phyloP scores from a whole-genome alignment of 2,888 invertebrate genomes.

The Brachyptera risi region DNA sequence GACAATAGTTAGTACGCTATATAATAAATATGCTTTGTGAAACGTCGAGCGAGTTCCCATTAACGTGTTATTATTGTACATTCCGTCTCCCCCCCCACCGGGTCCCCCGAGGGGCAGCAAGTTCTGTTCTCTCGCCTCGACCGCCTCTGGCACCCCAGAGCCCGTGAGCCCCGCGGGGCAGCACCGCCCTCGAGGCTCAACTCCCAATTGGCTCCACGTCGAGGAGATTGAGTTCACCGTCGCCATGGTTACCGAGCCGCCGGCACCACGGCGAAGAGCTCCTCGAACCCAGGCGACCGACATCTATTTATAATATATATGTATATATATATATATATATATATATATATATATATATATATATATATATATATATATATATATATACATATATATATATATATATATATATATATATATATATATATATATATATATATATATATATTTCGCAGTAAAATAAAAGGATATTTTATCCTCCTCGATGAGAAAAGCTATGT shows the following conservation, averaged over 20 bases:
- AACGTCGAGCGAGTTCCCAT: neutral
- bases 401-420: too few species aligned
- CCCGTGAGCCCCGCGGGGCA: slow-evolving; percentile 20
- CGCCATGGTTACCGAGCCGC: slow-evolving; percentile 33
- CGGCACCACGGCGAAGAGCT: neutral
- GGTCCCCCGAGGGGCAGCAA: neutral
- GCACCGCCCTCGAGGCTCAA: slow-evolving; percentile 23
- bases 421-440: too few species aligned
- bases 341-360: too few species aligned
- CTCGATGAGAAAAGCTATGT: slow-evolving; percentile 15
- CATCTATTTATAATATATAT: too few species aligned
- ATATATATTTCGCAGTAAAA: too few species aligned
- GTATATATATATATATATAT: too few species aligned
- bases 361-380: too few species aligned
- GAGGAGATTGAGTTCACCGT: slow-evolving; percentile 37
- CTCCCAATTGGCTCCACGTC: slow-evolving; percentile 37
- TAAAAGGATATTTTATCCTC: slow-evolving; percentile 17
- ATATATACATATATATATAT: too few species aligned
- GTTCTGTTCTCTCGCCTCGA: too few species aligned
- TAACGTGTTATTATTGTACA: neutral
- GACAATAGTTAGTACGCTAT: too few species aligned
- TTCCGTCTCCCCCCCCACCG: neutral
- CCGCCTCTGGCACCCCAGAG: slow-evolving; percentile 21
- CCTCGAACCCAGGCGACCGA: neutral
- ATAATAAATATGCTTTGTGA: too few species aligned